A percentile compares a stretch with the other conserved stretches of the same genome.
Evolutionary conservation across 2,888 invertebrate species (phyloP).

Genomic region (Drosophila mimetica): DNA sequence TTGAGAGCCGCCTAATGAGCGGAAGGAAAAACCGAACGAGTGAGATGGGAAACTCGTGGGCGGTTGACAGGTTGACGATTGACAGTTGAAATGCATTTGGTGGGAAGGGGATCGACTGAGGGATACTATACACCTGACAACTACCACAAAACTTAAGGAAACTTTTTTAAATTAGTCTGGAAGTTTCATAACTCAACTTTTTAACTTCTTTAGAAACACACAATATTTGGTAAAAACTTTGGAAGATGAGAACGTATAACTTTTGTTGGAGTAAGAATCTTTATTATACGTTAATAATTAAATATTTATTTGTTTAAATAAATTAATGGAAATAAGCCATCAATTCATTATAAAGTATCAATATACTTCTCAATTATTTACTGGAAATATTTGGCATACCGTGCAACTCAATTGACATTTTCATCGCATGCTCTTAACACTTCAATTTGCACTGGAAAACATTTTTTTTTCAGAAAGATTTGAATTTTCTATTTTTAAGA

Average conservation of each 20-base stretch:
- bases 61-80: slow-evolving; percentile 8
- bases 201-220: background rate
- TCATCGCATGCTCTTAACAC: background rate
- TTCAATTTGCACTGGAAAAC: background rate
- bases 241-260: background rate
- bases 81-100: slow-evolving; percentile 15
- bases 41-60: slow-evolving; percentile 10
- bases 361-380: background rate
- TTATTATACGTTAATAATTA: too few species aligned
- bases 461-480: too few species aligned
- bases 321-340: background rate
- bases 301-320: too few species aligned
- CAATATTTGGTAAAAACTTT: slow-evolving; percentile 1
- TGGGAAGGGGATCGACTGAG: slow-evolving; percentile 1
- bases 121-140: background rate
- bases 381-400: background rate
- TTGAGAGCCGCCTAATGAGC: slow-evolving; percentile 67
- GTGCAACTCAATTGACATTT: background rate
- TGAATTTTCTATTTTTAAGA: too few species aligned
- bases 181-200: slow-evolving; percentile 1
- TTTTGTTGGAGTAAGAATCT: too few species aligned
- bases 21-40: slow-evolving; percentile 61
- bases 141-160: slow-evolving; percentile 1
- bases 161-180: slow-evolving; percentile 2
- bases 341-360: background rate